Conservation (phyloP, 2,113 vertebrate species). For the Octodon degus region DNA sequence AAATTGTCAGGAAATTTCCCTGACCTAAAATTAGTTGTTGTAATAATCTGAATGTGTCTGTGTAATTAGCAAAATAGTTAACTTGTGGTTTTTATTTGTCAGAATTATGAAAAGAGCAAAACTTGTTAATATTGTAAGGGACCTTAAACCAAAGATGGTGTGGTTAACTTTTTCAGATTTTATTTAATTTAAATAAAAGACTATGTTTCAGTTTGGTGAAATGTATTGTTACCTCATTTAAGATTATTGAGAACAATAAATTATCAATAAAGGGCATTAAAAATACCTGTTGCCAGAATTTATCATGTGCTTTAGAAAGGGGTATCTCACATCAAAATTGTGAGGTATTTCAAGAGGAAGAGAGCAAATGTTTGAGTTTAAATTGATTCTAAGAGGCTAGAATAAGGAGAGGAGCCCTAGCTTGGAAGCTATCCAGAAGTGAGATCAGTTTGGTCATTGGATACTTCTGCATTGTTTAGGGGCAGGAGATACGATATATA, state of each 20-base stretch:
- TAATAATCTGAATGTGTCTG: neutral
- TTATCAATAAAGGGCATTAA: neutral
- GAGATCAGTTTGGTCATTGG: neutral
- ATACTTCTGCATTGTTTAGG: neutral
- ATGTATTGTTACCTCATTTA: neutral
- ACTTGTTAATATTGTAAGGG: neutral
- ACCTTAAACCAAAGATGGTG: neutral
- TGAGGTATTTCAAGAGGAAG: neutral
- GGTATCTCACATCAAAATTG: neutral
- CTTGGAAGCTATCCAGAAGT: neutral
- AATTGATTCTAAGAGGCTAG: neutral
- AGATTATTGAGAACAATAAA: neutral
- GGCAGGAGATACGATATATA: neutral
- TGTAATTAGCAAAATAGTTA: neutral
- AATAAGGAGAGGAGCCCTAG: neutral
- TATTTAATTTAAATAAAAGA: neutral
- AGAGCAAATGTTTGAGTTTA: neutral
- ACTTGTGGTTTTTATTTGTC: slow-evolving; percentile 8
- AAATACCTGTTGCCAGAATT: neutral
- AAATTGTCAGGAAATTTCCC: slow-evolving; percentile 13
- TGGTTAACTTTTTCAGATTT: neutral
- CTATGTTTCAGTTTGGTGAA: neutral
- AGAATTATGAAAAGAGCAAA: slow-evolving; percentile 25
- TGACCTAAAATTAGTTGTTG: neutral
- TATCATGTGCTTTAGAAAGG: neutral